Evolutionary conservation across 2,888 invertebrate genomes (phyloP).

Genomic region (Apocheima hispidaria): DNA sequence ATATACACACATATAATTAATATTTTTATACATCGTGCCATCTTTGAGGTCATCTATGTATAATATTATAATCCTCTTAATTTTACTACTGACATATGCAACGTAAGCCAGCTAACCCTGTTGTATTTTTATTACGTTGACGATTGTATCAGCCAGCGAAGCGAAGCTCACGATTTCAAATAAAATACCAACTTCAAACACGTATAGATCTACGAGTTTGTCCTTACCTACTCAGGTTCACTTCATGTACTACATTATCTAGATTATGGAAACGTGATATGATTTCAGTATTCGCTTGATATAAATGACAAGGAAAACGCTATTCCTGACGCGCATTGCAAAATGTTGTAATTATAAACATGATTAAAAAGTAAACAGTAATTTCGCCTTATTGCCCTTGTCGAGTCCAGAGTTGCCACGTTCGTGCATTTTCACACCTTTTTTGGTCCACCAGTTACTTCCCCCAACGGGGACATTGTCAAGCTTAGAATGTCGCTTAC

Average conservation of each 20-base stretch:
- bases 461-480: too few species aligned
- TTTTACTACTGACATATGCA: too few species aligned
- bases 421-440: too few species aligned
- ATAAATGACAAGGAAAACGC: constrained; percentile 24
- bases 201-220: background rate
- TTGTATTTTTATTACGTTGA: background rate
- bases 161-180: constrained; percentile 18
- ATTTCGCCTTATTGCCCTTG: background rate
- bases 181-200: constrained; percentile 4
- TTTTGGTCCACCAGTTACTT: too few species aligned
- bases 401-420: too few species aligned
- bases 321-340: constrained; percentile 5
- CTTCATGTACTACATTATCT: constrained; percentile 19
- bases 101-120: background rate
- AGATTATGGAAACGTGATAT: constrained; percentile 26
- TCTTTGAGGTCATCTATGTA: too few species aligned
- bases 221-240: constrained; percentile 12
- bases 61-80: too few species aligned
- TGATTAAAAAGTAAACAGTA: constrained; percentile 8
- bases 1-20: too few species aligned
- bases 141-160: background rate
- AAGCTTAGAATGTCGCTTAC: too few species aligned
- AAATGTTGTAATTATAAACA: background rate
- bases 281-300: constrained; percentile 9
- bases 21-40: too few species aligned